phyloP scores from a whole-genome alignment of 1,140 invertebrate species.

The Drosophila erecta region DNA sequence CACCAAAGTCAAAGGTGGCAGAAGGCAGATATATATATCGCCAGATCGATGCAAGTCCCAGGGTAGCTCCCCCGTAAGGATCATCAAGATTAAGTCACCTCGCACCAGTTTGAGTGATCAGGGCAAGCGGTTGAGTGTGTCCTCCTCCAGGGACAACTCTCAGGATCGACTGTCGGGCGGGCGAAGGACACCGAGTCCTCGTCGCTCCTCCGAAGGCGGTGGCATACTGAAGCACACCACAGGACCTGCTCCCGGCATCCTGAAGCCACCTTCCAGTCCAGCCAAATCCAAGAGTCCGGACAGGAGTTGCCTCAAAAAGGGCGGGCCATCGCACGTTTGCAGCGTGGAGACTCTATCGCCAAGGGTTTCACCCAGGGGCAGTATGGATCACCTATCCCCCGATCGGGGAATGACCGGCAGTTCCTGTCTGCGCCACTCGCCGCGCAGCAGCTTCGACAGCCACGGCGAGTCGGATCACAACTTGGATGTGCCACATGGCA shows the following conservation, averaged over 20 bases:
- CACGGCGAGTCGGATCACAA: constrained; percentile 76
- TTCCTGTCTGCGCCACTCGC: constrained; percentile 73
- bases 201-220: constrained; percentile 74
- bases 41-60: constrained; percentile 84
- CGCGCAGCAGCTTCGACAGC: constrained; percentile 82
- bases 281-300: constrained; percentile 81
- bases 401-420: constrained; percentile 53
- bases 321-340: constrained; percentile 74
- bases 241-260: constrained; percentile 59
- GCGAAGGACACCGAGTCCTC: constrained; percentile 74
- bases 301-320: constrained; percentile 81
- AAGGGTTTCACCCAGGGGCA: constrained; percentile 72
- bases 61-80: constrained; percentile 80
- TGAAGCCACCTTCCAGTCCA: constrained; percentile 78
- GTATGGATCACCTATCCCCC: constrained; percentile 79
- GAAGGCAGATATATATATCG: constrained; percentile 80
- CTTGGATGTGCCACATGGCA: constrained; percentile 69
- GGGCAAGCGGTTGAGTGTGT: constrained; percentile 74
- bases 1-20: constrained; percentile 48
- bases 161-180: constrained; percentile 74
- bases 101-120: constrained; percentile 74
- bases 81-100: constrained; percentile 84
- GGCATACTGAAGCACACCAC: constrained; percentile 79
- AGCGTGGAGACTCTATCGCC: constrained; percentile 68
- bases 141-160: constrained; percentile 75